These are phyloP conservation scores for Naja naja DNA, from an alignment of 2,113 vertebrate species.

Conservation along the genomic window DNA sequence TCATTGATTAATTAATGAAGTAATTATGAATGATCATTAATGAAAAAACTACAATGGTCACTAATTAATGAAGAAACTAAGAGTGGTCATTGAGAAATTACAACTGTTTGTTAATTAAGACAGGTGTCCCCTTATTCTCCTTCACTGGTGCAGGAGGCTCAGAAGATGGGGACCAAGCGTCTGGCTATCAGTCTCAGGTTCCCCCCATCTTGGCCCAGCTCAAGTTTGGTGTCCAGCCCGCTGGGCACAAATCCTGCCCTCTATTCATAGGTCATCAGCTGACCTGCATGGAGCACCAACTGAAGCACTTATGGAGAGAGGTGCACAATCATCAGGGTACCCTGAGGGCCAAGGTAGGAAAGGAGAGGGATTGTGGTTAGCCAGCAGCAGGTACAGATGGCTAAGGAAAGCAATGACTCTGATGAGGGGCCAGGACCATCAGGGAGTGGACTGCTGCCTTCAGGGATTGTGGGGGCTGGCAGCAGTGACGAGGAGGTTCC, in stretches of 20 bases:
- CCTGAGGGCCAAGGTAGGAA: neutral
- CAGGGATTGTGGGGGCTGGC: too few species aligned
- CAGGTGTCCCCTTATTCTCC: neutral
- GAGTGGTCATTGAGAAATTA: too few species aligned
- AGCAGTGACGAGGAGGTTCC: too few species aligned
- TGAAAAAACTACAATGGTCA: neutral
- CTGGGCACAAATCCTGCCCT: neutral
- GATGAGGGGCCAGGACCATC: too few species aligned
- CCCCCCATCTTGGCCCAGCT: too few species aligned
- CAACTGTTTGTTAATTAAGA: too few species aligned
- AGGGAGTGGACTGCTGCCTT: too few species aligned
- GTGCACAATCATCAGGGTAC: neutral
- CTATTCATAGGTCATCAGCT: neutral
- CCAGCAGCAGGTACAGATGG: too few species aligned
- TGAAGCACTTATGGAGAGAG: neutral
- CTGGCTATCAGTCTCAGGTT: too few species aligned
- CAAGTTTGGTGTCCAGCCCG: neutral
- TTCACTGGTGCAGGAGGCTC: neutral
- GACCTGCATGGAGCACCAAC: constrained; percentile 6
- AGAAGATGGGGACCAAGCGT: accelerated
- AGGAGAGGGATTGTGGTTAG: neutral
- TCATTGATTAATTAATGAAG: neutral
- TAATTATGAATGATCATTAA: neutral
- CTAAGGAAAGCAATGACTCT: too few species aligned
- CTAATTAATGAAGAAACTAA: neutral